Conservation (phyloP, 2,888 invertebrate genomes). For the Scaeva pyrastri region DNA sequence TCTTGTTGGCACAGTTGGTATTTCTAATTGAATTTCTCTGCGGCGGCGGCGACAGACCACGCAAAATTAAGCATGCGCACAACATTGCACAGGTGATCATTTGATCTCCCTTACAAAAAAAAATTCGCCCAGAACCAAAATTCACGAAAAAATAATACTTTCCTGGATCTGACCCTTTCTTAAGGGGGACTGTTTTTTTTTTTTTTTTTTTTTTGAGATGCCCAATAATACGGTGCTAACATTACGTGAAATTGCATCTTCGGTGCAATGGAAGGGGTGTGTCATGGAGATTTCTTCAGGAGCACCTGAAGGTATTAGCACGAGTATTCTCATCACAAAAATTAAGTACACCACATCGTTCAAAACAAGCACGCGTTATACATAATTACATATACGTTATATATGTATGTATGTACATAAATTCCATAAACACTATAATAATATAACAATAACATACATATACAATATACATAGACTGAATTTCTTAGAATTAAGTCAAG, state of each 20-base stretch:
- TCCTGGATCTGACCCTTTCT: constrained; percentile 52
- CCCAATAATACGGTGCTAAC: constrained; percentile 64
- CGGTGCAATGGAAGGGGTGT: constrained; percentile 51
- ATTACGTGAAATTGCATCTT: constrained; percentile 64
- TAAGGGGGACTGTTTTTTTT: constrained; percentile 30
- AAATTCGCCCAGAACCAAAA: not conserved
- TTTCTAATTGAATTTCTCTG: constrained; percentile 74
- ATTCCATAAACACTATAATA: too few species aligned
- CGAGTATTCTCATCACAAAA: constrained; percentile 56
- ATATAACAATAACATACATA: too few species aligned
- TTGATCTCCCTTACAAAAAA: constrained; percentile 39
- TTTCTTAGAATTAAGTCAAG: too few species aligned
- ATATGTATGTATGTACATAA: too few species aligned
- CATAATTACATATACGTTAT: not conserved
- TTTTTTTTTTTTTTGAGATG: not conserved
- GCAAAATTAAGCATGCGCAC: not conserved
- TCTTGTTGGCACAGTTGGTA: constrained; percentile 56
- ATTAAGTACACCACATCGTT: constrained; percentile 41
- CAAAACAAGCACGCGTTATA: constrained; percentile 40
- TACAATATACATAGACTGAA: too few species aligned
- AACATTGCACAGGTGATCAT: constrained; percentile 54
- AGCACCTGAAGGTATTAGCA: constrained; percentile 68
- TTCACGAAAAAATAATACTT: not conserved
- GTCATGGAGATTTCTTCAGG: constrained; percentile 52
- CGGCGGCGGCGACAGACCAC: constrained; percentile 67